Conservation (phyloP, 2,888 invertebrate genomes). For the Rhagonycha fulva region DNA sequence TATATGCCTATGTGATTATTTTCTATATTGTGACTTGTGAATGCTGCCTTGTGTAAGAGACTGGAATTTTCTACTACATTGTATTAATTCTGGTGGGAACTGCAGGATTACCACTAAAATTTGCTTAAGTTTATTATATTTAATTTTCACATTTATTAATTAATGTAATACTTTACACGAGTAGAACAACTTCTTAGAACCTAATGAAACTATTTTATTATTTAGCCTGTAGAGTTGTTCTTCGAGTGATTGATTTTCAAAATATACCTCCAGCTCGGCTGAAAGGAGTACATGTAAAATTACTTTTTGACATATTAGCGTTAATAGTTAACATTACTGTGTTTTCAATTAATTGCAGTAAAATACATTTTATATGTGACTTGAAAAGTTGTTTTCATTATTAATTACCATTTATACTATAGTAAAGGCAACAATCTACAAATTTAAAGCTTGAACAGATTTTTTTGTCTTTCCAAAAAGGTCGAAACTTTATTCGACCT, state of each 20-base stretch:
- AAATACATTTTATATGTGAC: constrained; percentile 23
- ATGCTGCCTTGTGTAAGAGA: constrained; percentile 51
- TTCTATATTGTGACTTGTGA: constrained; percentile 46
- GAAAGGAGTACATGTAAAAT: constrained; percentile 20
- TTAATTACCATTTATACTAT: neutral
- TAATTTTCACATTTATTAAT: constrained; percentile 8
- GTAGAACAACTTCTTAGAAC: constrained; percentile 6
- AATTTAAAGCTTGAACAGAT: neutral
- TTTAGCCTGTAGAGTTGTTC: constrained; percentile 8
- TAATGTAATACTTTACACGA: neutral
- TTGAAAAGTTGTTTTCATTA: constrained; percentile 1
- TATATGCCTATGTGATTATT: constrained; percentile 44
- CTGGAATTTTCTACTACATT: constrained; percentile 45
- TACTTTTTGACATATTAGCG: constrained; percentile 13
- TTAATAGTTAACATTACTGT: constrained; percentile 17
- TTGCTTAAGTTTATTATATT: constrained; percentile 16
- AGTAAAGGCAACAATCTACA: neutral
- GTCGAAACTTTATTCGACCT: neutral
- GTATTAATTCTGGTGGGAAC: constrained; percentile 9
- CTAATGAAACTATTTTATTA: constrained; percentile 1
- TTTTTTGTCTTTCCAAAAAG: neutral
- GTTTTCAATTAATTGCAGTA: constrained; percentile 18
- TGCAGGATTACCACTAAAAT: constrained; percentile 8
- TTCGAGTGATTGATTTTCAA: constrained; percentile 7
- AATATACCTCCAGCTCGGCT: constrained; percentile 17